phyloP scores from a whole-genome alignment of 2,797 vertebrate species.

The Mycteria americana region DNA sequence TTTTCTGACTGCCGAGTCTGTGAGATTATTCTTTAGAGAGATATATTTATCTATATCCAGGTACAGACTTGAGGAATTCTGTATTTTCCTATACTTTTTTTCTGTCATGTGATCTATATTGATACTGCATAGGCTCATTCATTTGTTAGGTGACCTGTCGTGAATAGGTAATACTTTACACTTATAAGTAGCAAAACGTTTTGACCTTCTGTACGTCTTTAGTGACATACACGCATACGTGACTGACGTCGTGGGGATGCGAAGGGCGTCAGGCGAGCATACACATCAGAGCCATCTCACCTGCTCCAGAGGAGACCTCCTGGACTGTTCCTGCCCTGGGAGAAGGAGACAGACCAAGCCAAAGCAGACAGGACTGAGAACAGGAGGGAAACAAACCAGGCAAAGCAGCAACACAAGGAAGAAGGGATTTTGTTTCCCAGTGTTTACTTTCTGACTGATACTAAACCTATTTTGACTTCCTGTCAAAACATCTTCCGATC shows the following conservation, averaged over 20 bases:
- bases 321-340: not conserved
- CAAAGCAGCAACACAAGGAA: not conserved
- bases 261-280: not conserved
- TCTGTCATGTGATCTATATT: not conserved
- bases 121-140: not conserved
- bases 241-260: rapidly evolving
- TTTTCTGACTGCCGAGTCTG: conserved; percentile 18
- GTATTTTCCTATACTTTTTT: not conserved
- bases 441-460: not conserved
- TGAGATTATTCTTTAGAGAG: not conserved
- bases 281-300: not conserved
- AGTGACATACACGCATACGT: not conserved
- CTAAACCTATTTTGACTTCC: not conserved
- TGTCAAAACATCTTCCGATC: not conserved
- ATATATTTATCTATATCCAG: not conserved
- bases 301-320: not conserved
- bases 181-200: not conserved
- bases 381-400: not conserved
- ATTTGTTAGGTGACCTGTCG: not conserved
- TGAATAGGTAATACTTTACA: not conserved
- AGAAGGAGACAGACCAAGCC: not conserved
- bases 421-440: not conserved
- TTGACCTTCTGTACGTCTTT: not conserved
- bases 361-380: not conserved
- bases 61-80: not conserved